These are phyloP conservation scores for Caenorhabditis wallacei DNA, from an alignment of 2,888 invertebrate species.

Conservation along the genomic window DNA sequence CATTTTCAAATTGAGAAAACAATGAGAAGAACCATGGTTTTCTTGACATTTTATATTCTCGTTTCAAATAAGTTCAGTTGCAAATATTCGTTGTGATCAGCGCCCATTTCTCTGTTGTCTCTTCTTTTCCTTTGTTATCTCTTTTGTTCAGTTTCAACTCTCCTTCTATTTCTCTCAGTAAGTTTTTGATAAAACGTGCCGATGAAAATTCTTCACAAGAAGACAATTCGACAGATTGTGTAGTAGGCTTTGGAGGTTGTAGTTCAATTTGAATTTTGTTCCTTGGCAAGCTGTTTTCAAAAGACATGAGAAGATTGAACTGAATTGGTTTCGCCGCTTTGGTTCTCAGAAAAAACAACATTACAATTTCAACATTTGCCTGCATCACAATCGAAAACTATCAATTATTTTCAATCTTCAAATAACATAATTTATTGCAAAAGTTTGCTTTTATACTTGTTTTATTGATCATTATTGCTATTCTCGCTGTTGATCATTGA, in stretches of 20 bases:
- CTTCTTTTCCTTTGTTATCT: not conserved
- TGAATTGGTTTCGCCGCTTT: no score
- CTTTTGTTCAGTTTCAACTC: not conserved
- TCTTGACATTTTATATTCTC: constrained; percentile 10
- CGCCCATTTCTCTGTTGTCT: constrained; percentile 19
- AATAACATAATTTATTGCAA: no score
- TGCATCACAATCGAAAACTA: no score
- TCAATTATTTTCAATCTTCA: no score
- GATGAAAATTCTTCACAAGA: not conserved
- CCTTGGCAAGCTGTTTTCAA: no score
- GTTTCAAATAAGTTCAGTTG: constrained; percentile 42
- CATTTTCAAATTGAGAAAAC: constrained; percentile 3
- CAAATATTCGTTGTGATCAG: constrained; percentile 38
- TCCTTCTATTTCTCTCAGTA: constrained; percentile 20
- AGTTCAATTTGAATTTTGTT: constrained; percentile 13
- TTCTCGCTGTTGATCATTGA: no score
- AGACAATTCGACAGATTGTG: constrained; percentile 2
- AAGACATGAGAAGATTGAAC: no score
- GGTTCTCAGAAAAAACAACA: no score
- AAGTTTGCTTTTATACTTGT: no score
- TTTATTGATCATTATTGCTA: no score
- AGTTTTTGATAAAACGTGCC: constrained; percentile 20
- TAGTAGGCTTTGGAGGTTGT: constrained; percentile 15
- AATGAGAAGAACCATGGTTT: not conserved
- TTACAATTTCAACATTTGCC: no score